phyloP scores from a whole-genome alignment of 2,888 invertebrate species.

The Trypoxylon attenuatum region DNA sequence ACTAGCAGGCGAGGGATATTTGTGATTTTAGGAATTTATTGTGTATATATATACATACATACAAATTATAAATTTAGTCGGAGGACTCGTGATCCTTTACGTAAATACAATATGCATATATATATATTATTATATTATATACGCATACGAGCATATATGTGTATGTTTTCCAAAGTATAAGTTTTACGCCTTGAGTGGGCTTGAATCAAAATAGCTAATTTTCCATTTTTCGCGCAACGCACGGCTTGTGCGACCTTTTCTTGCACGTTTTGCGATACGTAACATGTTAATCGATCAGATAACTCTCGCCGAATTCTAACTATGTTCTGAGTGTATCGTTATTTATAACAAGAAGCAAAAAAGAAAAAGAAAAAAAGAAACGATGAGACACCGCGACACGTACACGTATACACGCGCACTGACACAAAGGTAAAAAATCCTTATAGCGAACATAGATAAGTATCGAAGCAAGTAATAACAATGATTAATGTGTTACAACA shows the following conservation, averaged over 20 bases:
- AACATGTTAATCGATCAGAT: slow-evolving; percentile 43
- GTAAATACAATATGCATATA: no score
- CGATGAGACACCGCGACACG: background rate
- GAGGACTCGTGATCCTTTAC: slow-evolving; percentile 23
- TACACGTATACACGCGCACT: background rate
- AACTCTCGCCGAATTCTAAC: slow-evolving; percentile 59
- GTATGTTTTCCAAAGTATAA: background rate
- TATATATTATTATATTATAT: no score
- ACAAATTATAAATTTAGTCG: slow-evolving; percentile 23
- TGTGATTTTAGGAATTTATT: slow-evolving; percentile 22
- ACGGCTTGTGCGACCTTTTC: background rate
- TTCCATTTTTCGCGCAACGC: background rate
- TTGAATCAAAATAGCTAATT: slow-evolving; percentile 15
- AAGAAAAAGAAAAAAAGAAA: no score
- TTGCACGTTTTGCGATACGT: slow-evolving; percentile 6
- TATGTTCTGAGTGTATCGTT: slow-evolving; percentile 55
- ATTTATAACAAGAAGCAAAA: slow-evolving; percentile 40
- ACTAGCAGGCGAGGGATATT: slow-evolving; percentile 54
- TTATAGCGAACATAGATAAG: slow-evolving; percentile 57
- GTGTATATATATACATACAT: slow-evolving; percentile 35
- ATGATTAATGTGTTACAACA: slow-evolving; percentile 51
- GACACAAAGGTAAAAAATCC: slow-evolving; percentile 52
- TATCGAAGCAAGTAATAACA: slow-evolving; percentile 53
- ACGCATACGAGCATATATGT: slow-evolving; percentile 9
- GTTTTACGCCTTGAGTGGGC: slow-evolving; percentile 2